phyloP scores from a whole-genome alignment of 2,888 invertebrate species.

The Rosalia funebris region DNA sequence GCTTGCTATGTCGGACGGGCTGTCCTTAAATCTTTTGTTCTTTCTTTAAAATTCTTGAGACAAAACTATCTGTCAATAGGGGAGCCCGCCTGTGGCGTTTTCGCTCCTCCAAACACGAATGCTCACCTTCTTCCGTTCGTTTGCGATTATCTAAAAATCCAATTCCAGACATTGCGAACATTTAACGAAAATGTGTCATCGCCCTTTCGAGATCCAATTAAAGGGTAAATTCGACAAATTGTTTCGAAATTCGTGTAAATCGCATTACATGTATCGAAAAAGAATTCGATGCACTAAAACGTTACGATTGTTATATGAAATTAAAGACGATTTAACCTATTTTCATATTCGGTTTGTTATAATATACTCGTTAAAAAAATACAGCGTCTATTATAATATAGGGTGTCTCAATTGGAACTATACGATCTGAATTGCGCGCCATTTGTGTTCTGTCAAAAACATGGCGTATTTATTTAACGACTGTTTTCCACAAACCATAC shows the following conservation, averaged over 20 bases:
- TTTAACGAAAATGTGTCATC: slow-evolving; percentile 29
- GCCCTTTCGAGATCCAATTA: slow-evolving; percentile 16
- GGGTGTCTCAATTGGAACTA: too few relatives aligned
- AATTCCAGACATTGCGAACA: slow-evolving; percentile 36
- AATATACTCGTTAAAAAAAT: too few relatives aligned
- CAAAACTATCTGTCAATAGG: slow-evolving; percentile 39
- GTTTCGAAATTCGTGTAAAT: slow-evolving; percentile 6
- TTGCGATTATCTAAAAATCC: slow-evolving; percentile 37
- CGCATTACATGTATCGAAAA: too few relatives aligned
- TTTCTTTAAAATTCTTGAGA: slow-evolving; percentile 30
- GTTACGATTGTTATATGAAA: too few relatives aligned
- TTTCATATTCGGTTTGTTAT: too few relatives aligned
- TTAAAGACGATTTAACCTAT: too few relatives aligned
- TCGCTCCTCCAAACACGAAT: slow-evolving; percentile 26
- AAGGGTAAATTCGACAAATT: slow-evolving; percentile 11
- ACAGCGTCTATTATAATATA: too few relatives aligned
- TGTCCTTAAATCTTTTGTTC: slow-evolving; percentile 15
- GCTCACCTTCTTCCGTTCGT: slow-evolving; percentile 33
- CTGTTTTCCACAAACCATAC: too few relatives aligned
- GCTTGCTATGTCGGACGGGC: not conserved
- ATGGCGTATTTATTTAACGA: too few relatives aligned
- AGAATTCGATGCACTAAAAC: too few relatives aligned
- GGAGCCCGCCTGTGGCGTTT: slow-evolving; percentile 33
- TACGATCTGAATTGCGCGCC: too few relatives aligned
- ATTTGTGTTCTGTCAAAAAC: too few relatives aligned